phyloP scores from a whole-genome alignment of 2,888 invertebrate genomes.

The Eupithecia tripunctaria region DNA sequence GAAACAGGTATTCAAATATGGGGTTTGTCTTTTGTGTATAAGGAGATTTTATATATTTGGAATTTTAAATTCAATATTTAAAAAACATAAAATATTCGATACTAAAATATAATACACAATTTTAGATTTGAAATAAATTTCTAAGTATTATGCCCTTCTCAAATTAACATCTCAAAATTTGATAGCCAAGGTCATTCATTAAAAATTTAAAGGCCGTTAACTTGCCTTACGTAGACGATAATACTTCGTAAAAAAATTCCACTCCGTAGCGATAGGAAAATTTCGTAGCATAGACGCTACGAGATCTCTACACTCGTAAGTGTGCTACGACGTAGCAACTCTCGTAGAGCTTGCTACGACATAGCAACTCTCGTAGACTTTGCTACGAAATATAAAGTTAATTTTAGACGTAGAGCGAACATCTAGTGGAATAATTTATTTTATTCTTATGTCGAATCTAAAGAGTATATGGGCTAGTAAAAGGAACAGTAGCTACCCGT shows the following conservation, averaged over 20 bases:
- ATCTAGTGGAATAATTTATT: not conserved
- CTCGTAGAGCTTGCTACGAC: not conserved
- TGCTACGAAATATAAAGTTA: not conserved
- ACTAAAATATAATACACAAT: not conserved
- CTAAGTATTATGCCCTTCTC: constrained; percentile 6
- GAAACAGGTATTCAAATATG: too few species aligned
- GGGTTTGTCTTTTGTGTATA: not conserved
- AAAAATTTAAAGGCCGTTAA: constrained; percentile 28
- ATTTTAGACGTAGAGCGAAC: not conserved
- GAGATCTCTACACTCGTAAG: not conserved
- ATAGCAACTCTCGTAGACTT: not conserved
- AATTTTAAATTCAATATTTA: not conserved
- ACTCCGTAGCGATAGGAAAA: not conserved
- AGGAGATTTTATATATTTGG: not conserved
- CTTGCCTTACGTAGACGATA: constrained; percentile 17
- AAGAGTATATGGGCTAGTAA: too few species aligned
- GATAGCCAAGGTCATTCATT: constrained; percentile 30
- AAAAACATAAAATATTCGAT: not conserved
- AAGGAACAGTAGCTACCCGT: too few species aligned
- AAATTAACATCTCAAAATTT: constrained; percentile 25
- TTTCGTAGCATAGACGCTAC: not conserved
- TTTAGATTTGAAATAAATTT: not conserved
- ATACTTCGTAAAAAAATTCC: not conserved
- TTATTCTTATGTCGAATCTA: not conserved
- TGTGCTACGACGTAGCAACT: not conserved